Conservation (phyloP, 2,797 vertebrate genomes). For the Takifugu rubripes region DNA sequence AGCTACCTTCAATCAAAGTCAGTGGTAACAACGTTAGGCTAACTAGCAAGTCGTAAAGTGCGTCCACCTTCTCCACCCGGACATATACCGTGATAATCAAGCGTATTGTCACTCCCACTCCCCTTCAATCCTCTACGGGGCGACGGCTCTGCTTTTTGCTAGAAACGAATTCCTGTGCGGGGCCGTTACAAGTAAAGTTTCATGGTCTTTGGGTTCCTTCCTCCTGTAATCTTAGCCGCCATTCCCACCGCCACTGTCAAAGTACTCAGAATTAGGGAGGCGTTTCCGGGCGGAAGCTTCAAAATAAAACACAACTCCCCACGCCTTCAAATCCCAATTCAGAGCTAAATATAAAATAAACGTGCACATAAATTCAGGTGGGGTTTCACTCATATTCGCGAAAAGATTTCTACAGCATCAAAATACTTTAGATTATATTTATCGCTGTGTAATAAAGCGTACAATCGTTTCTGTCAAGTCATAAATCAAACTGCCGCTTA, state of each 20-base stretch:
- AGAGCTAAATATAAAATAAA: too few species aligned
- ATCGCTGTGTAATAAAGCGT: too few species aligned
- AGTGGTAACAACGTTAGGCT: constrained; percentile 54
- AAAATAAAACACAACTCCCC: constrained; percentile 34
- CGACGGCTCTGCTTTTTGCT: constrained; percentile 26
- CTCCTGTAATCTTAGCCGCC: constrained; percentile 78
- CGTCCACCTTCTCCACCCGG: constrained; percentile 45
- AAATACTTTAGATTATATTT: too few species aligned
- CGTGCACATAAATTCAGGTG: too few species aligned
- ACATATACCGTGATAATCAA: constrained; percentile 17
- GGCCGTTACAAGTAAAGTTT: constrained; percentile 79
- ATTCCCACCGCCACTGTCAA: constrained; percentile 67
- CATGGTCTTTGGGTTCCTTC: constrained; percentile 75
- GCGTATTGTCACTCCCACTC: constrained; percentile 19
- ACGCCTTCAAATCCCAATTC: too few species aligned
- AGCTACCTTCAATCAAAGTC: constrained; percentile 72
- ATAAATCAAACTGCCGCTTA: too few species aligned
- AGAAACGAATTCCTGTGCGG: constrained; percentile 42
- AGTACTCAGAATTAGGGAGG: rapidly evolving
- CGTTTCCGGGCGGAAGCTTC: constrained; percentile 35
- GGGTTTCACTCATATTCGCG: too few species aligned
- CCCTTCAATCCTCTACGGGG: constrained; percentile 13
- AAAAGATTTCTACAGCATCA: too few species aligned
- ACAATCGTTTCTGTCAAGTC: too few species aligned
- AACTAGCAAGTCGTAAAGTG: constrained; percentile 63